Percentiles rank a stretch among this genome's conserved stretches.
Evolutionary conservation across 2,113 vertebrate genomes (phyloP).

Genomic region (Misgurnus anguillicaudatus): DNA sequence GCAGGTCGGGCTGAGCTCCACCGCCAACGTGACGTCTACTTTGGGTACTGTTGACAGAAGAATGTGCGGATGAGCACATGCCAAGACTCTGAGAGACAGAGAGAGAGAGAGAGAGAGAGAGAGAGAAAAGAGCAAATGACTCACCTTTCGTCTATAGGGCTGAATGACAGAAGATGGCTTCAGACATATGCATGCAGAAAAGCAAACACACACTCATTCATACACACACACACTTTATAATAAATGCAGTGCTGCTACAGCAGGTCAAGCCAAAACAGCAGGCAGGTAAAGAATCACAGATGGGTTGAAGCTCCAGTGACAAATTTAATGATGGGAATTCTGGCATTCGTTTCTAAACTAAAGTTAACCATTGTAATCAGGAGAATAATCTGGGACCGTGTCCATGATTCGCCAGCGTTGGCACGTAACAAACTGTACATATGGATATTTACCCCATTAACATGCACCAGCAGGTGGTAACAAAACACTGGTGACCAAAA

Average conservation of each 20-base stretch:
- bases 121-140: conserved; percentile 2
- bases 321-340: not conserved
- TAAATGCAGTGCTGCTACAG: not conserved
- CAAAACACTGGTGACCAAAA: conserved; percentile 15
- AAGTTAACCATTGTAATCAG: not conserved
- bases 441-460: not conserved
- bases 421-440: not conserved
- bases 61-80: conserved; percentile 54
- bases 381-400: not conserved
- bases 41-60: conserved; percentile 48
- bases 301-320: not conserved
- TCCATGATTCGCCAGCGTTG: not conserved
- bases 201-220: not conserved
- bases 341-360: not conserved
- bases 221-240: not conserved
- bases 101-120: not conserved
- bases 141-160: conserved; percentile 12
- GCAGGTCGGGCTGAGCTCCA: conserved; percentile 27
- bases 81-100: conserved; percentile 50
- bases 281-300: not conserved
- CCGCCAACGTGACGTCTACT: conserved; percentile 56
- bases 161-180: not conserved
- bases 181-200: conserved; percentile 6
- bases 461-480: conserved; percentile 46
- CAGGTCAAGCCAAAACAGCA: not conserved